These are phyloP conservation scores for Pterobdella sp. DNA, from an alignment of 2,888 invertebrate species.

Conservation along the genomic window DNA sequence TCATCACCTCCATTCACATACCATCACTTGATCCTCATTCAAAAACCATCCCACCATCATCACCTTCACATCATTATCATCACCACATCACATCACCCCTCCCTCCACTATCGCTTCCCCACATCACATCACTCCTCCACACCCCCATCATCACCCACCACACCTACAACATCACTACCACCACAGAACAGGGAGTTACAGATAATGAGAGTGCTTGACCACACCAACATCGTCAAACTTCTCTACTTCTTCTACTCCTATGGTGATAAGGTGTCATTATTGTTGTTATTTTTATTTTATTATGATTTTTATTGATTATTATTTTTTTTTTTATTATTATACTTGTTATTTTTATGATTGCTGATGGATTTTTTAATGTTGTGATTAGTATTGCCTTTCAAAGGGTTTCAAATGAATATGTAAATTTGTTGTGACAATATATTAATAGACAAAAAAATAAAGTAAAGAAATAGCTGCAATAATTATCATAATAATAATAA, in stretches of 20 bases:
- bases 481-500: too few species aligned
- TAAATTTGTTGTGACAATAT: too few species aligned
- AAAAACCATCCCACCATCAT: background rate
- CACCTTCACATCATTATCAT: background rate
- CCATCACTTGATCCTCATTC: too few species aligned
- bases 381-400: too few species aligned
- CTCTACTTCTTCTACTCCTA: constrained; percentile 99
- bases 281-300: background rate
- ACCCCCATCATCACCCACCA: constrained; percentile 12
- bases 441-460: too few species aligned
- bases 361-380: too few species aligned
- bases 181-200: constrained; percentile 97
- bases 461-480: too few species aligned
- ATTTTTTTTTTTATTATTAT: background rate
- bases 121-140: too few species aligned
- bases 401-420: too few species aligned
- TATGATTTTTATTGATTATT: background rate
- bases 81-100: too few species aligned
- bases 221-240: constrained; percentile 99
- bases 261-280: constrained; percentile 80
- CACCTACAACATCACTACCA: constrained; percentile 2
- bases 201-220: constrained; percentile 98
- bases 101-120: too few species aligned
- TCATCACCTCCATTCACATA: too few species aligned
- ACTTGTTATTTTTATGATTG: background rate